These are phyloP conservation scores for Drosophila peninsularis DNA, from an alignment of 2,888 invertebrate species.

Conservation along the genomic window DNA sequence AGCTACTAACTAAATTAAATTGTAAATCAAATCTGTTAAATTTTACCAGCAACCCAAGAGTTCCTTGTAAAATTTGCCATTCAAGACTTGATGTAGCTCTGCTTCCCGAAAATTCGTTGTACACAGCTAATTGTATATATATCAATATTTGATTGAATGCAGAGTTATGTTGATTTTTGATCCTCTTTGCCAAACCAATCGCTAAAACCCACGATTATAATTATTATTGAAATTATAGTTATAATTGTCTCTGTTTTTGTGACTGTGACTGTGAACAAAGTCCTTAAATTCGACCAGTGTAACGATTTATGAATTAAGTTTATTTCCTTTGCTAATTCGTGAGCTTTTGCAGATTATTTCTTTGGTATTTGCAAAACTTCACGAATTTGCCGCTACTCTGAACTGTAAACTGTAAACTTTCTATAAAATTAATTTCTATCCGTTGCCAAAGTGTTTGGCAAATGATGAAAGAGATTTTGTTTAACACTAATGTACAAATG, in stretches of 20 bases:
- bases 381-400: slow-evolving; percentile 40
- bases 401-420: slow-evolving; percentile 22
- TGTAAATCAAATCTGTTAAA: slow-evolving; percentile 34
- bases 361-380: slow-evolving; percentile 34
- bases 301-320: slow-evolving; percentile 32
- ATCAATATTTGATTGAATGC: slow-evolving; percentile 14
- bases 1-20: slow-evolving; percentile 17
- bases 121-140: slow-evolving; percentile 21
- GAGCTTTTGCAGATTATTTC: slow-evolving; percentile 42
- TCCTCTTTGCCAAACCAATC: not conserved
- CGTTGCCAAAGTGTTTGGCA: slow-evolving; percentile 62
- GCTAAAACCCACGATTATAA: slow-evolving; percentile 43
- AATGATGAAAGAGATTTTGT: slow-evolving; percentile 56
- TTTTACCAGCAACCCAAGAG: slow-evolving; percentile 34
- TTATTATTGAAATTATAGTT: not conserved
- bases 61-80: slow-evolving; percentile 41
- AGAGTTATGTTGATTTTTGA: slow-evolving; percentile 42
- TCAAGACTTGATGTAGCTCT: slow-evolving; percentile 40
- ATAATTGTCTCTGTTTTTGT: slow-evolving; percentile 52
- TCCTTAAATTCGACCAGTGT: slow-evolving; percentile 66
- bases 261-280: slow-evolving; percentile 22
- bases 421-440: slow-evolving; percentile 48
- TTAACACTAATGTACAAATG: slow-evolving; percentile 71
- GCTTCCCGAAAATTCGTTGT: slow-evolving; percentile 6
- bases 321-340: slow-evolving; percentile 51